Evolutionary conservation across 2,888 invertebrate genomes (phyloP).

Genomic region (Hirtodrosophila histrioides): DNA sequence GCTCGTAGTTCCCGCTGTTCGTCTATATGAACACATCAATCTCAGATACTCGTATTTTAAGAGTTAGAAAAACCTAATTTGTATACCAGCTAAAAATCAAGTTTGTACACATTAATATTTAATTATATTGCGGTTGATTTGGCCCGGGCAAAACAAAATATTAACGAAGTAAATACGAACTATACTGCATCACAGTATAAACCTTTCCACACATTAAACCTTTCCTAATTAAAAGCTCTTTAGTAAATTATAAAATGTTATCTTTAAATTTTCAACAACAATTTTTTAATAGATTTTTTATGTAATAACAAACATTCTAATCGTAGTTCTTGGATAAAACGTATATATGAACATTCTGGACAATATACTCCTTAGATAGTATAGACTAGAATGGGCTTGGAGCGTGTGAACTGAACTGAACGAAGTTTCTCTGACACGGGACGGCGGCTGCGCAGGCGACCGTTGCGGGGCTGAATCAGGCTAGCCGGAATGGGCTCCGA

Average conservation of each 20-base stretch:
- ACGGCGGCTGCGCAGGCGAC: slow-evolving; percentile 58
- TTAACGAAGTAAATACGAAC: no score
- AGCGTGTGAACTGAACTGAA: slow-evolving; percentile 65
- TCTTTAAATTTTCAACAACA: slow-evolving; percentile 21
- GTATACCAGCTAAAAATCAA: no score
- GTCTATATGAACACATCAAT: no score
- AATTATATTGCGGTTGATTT: no score
- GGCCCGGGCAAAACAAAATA: no score
- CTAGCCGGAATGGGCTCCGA: slow-evolving; percentile 66
- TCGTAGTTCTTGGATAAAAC: slow-evolving; percentile 29
- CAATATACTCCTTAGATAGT: slow-evolving; percentile 49
- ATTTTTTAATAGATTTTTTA: slow-evolving; percentile 20
- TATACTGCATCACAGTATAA: no score
- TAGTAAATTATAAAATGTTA: slow-evolving; percentile 2
- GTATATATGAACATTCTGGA: slow-evolving; percentile 21
- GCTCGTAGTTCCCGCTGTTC: no score
- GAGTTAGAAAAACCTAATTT: no score
- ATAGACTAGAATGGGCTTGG: slow-evolving; percentile 73
- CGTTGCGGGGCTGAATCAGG: slow-evolving; percentile 63
- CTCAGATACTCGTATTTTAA: no score
- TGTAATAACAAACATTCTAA: slow-evolving; percentile 35
- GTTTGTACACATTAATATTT: no score
- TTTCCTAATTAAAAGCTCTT: neutral
- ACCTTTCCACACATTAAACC: no score
- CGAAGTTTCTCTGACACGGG: slow-evolving; percentile 61